Evolutionary conservation across 2,888 invertebrate genomes (phyloP).

Genomic region (Pharmacophagus antenor): DNA sequence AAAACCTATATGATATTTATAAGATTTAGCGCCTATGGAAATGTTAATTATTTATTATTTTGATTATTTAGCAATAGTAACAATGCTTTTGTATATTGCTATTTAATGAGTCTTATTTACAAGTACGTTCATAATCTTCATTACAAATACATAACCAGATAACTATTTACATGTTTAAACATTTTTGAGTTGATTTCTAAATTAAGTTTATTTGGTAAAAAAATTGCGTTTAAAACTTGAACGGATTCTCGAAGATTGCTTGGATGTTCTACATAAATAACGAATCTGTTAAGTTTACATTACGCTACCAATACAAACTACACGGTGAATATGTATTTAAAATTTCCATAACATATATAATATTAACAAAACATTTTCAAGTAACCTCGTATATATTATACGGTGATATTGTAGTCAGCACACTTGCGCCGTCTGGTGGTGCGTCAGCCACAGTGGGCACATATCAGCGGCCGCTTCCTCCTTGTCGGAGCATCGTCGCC

Average conservation of each 20-base stretch:
- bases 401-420: slow-evolving; percentile 41
- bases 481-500: slow-evolving; percentile 53
- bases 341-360: background rate
- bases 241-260: background rate
- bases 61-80: no score
- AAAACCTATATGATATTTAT: no score
- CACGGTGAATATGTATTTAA: background rate
- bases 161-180: no score
- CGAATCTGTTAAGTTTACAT: background rate
- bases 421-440: slow-evolving; percentile 42
- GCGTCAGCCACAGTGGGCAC: slow-evolving; percentile 52
- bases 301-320: background rate
- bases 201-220: no score
- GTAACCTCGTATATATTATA: background rate
- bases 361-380: slow-evolving; percentile 1
- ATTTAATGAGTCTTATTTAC: no score
- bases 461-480: slow-evolving; percentile 49
- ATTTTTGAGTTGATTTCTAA: no score
- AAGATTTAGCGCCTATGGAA: no score
- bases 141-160: no score
- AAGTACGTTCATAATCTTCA: no score
- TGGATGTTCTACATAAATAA: background rate
- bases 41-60: no score
- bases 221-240: background rate
- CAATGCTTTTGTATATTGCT: no score